A percentile compares a stretch with the other conserved stretches of the same genome.
These are phyloP conservation scores for Xestia rhomboidea DNA, from an alignment of 2,888 invertebrate species.

Conservation along the genomic window DNA sequence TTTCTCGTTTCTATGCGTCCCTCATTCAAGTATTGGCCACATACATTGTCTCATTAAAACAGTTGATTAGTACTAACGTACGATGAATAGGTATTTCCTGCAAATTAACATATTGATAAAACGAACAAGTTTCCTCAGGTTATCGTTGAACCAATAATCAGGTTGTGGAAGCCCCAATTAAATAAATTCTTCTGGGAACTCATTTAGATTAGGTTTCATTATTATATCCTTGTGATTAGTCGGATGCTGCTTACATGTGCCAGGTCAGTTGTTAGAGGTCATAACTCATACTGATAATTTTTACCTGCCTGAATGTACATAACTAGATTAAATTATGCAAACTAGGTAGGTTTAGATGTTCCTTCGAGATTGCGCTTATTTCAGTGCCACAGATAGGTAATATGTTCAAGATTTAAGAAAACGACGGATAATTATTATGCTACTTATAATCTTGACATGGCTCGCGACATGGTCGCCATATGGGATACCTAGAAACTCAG, in stretches of 20 bases:
- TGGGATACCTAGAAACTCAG: too few relatives aligned
- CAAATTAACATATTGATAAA: slow-evolving; percentile 3
- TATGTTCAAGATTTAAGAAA: not conserved
- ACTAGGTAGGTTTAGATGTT: too few relatives aligned
- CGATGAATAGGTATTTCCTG: not conserved
- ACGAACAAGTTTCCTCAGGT: slow-evolving; percentile 3
- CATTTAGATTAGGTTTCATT: not conserved
- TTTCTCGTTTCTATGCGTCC: not conserved
- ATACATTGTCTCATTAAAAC: not conserved
- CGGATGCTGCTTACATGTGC: not conserved
- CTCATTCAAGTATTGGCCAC: not conserved
- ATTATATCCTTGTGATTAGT: slow-evolving; percentile 23
- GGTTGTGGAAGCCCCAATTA: not conserved
- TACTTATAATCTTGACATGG: too few relatives aligned
- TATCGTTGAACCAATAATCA: not conserved
- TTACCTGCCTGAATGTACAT: not conserved
- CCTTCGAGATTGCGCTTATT: too few relatives aligned
- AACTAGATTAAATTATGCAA: not conserved
- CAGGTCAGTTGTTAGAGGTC: not conserved
- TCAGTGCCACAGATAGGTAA: not conserved
- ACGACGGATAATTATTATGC: not conserved
- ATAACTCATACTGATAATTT: not conserved
- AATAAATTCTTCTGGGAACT: slow-evolving; percentile 11
- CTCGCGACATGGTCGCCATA: too few relatives aligned
- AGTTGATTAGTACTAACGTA: not conserved